Evolutionary conservation across 2,888 invertebrate species (phyloP).

Genomic region (Lithosia quadra): DNA sequence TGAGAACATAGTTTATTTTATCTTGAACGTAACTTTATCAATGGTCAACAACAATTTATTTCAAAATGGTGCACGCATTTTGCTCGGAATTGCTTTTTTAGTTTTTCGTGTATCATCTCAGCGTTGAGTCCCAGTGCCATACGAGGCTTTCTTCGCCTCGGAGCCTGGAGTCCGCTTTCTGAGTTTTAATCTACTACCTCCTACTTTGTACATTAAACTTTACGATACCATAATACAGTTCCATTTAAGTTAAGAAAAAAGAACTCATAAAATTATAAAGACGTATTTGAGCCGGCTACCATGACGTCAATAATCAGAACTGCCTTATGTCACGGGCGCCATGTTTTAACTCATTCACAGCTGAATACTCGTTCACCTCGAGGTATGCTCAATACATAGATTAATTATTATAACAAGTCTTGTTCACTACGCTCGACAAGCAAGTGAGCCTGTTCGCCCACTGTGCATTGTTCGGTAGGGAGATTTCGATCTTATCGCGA

Average conservation of each 20-base stretch:
- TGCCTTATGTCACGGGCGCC: slow-evolving; percentile 39
- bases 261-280: neutral
- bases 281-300: neutral
- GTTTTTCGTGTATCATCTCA: no score
- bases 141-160: no score
- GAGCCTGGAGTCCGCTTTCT: no score
- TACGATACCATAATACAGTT: neutral
- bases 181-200: no score
- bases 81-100: no score
- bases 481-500: slow-evolving; percentile 37
- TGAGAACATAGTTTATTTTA: no score
- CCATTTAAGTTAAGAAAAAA: neutral
- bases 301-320: slow-evolving; percentile 26
- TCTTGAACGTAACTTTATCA: no score
- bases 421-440: slow-evolving; percentile 29
- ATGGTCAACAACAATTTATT: no score
- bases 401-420: slow-evolving; percentile 38
- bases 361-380: slow-evolving; percentile 47
- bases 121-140: no score
- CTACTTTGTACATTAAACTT: no score
- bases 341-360: slow-evolving; percentile 29
- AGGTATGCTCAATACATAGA: slow-evolving; percentile 36
- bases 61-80: no score
- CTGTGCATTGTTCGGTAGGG: neutral
- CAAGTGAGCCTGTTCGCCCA: slow-evolving; percentile 28